Percentiles rank a stretch among this genome's conserved stretches.
Evolutionary conservation across 2,113 vertebrate species (phyloP).

Genomic region (Gambusia affinis): DNA sequence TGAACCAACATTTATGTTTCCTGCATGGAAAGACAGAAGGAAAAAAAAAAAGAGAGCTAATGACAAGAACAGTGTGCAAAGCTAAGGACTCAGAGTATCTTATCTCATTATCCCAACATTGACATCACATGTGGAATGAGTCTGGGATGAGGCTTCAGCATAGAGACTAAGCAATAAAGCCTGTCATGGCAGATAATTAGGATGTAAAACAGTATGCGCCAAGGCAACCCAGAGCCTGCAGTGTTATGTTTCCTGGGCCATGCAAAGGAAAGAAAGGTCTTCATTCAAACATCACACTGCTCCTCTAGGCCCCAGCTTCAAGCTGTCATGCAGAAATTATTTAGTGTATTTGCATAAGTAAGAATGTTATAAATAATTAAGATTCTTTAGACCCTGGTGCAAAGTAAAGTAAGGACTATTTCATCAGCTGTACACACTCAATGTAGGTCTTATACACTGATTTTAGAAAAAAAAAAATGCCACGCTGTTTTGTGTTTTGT

Average conservation of each 20-base stretch:
- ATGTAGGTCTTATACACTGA: constrained; percentile 34
- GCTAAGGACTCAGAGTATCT: constrained; percentile 63
- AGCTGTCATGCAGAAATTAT: constrained; percentile 83
- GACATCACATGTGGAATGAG: constrained; percentile 77
- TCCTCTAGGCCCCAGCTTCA: constrained; percentile 72
- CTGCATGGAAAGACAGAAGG: constrained; percentile 17
- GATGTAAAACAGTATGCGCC: constrained; percentile 79
- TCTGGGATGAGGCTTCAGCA: constrained; percentile 70
- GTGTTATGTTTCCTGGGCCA: constrained; percentile 71
- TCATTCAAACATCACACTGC: constrained; percentile 70
- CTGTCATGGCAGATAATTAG: constrained; percentile 79
- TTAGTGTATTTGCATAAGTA: constrained; percentile 83
- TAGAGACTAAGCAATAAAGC: constrained; percentile 76
- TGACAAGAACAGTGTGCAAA: constrained; percentile 42
- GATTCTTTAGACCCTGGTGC: constrained; percentile 40
- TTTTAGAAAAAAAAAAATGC: constrained; percentile 13
- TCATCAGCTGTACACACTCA: constrained; percentile 38
- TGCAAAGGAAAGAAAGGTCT: constrained; percentile 60
- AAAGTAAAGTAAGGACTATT: constrained; percentile 37
- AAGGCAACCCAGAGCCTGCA: constrained; percentile 65
- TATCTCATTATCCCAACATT: constrained; percentile 77
- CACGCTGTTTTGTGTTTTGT: constrained; percentile 29
- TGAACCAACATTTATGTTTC: constrained; percentile 27
- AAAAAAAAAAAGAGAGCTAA: constrained; percentile 36
- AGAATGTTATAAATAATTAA: constrained; percentile 81